Percentiles rank a stretch among this genome's conserved stretches.
Evolutionary conservation across 2,888 invertebrate species (phyloP).

Genomic region (Ganaspis brasiliensis): DNA sequence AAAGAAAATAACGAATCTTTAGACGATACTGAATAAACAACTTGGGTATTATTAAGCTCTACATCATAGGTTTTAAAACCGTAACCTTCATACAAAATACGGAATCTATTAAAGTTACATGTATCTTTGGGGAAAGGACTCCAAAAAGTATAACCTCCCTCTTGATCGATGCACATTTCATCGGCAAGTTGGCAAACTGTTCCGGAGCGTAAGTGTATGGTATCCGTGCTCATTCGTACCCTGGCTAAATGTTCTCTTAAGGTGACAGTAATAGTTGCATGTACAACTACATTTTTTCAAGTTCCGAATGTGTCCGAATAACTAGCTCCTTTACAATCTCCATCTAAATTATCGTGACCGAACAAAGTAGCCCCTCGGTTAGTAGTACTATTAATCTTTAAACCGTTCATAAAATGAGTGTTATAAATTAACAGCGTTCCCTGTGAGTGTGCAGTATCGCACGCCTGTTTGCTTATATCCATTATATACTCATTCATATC

Average conservation of each 20-base stretch:
- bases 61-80: constrained; percentile 8
- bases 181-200: not conserved
- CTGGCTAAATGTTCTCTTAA: not conserved
- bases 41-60: not conserved
- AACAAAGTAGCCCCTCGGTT: constrained; percentile 2
- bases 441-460: too few species aligned
- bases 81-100: constrained; percentile 51
- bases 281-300: constrained; percentile 25
- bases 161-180: constrained; percentile 16
- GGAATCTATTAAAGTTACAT: constrained; percentile 41
- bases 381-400: not conserved
- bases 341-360: not conserved
- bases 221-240: not conserved
- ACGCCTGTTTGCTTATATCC: not conserved
- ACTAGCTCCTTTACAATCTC: not conserved
- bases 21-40: constrained; percentile 44
- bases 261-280: not conserved
- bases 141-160: constrained; percentile 37
- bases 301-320: constrained; percentile 39
- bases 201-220: not conserved
- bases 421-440: too few species aligned
- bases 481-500: not conserved
- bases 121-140: not conserved
- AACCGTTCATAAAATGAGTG: not conserved
- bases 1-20: constrained; percentile 56